Conservation (phyloP, 2,888 invertebrate species). For the Seira sanloemensis region DNA sequence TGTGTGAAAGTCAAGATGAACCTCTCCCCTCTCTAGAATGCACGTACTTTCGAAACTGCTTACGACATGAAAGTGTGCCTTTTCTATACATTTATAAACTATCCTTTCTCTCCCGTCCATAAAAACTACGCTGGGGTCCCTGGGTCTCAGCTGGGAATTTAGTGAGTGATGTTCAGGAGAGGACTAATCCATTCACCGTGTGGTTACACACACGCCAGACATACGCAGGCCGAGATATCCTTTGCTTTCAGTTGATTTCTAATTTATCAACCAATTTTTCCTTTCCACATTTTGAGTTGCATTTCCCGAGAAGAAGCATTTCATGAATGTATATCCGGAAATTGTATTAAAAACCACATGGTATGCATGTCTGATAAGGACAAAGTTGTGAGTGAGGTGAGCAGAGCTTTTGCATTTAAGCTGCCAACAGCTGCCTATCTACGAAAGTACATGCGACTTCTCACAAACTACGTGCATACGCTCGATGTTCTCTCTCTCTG, state of each 20-base stretch:
- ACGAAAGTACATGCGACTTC: neutral
- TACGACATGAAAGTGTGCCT: neutral
- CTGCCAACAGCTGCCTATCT: conserved; percentile 10
- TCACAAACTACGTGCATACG: neutral
- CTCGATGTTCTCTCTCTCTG: too few relatives aligned
- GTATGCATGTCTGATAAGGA: conserved; percentile 37
- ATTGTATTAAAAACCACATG: conserved; percentile 50
- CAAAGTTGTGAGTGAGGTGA: neutral
- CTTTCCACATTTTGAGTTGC: conserved; percentile 22
- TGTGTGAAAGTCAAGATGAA: conserved; percentile 36
- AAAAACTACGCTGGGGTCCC: neutral
- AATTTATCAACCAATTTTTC: conserved; percentile 43
- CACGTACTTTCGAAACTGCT: neutral
- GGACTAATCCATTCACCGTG: neutral
- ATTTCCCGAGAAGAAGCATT: neutral
- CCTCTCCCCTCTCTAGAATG: too few relatives aligned
- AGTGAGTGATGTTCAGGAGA: conserved; percentile 42
- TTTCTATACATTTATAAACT: too few relatives aligned
- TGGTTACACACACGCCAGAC: neutral
- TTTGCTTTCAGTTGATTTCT: conserved; percentile 43
- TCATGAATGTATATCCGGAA: conserved; percentile 34
- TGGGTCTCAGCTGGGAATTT: conserved; percentile 29
- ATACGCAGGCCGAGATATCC: conserved; percentile 29
- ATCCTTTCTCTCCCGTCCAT: neutral
- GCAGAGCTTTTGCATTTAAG: conserved; percentile 4